These are phyloP conservation scores for Lepidonotus clava DNA, from an alignment of 2,888 invertebrate genomes.

Conservation along the genomic window DNA sequence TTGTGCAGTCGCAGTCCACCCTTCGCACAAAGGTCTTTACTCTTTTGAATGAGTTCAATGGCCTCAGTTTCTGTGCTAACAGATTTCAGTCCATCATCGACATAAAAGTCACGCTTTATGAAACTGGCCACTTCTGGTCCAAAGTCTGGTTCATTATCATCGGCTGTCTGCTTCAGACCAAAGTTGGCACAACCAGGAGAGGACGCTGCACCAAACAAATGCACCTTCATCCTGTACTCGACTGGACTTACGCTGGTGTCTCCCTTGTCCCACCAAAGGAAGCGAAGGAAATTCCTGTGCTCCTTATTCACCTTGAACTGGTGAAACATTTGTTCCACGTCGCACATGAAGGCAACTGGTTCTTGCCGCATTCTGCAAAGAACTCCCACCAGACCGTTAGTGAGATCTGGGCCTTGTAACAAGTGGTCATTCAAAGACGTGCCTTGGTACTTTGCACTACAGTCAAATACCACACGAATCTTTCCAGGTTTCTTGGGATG, in stretches of 20 bases:
- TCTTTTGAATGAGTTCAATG: slow-evolving; percentile 38
- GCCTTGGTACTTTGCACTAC: slow-evolving; percentile 57
- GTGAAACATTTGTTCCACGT: slow-evolving; percentile 63
- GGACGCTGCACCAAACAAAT: slow-evolving; percentile 53
- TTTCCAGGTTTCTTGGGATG: slow-evolving; percentile 57
- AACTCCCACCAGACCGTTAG: slow-evolving; percentile 57
- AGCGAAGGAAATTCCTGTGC: slow-evolving; percentile 56
- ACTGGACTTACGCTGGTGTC: background rate
- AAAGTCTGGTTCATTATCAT: slow-evolving; percentile 10
- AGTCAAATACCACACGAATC: slow-evolving; percentile 61
- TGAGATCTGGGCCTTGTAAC: slow-evolving; percentile 59
- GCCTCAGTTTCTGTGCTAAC: slow-evolving; percentile 48
- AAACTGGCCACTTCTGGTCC: slow-evolving; percentile 59
- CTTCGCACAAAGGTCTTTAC: slow-evolving; percentile 49
- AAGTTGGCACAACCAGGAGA: slow-evolving; percentile 55
- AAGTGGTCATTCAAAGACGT: slow-evolving; percentile 60
- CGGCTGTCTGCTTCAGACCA: slow-evolving; percentile 46
- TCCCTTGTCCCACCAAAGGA: slow-evolving; percentile 60
- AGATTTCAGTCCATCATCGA: slow-evolving; percentile 61
- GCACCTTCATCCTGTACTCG: slow-evolving; percentile 55
- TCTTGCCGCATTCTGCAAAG: slow-evolving; percentile 59
- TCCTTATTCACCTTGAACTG: slow-evolving; percentile 52
- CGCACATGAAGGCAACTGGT: slow-evolving; percentile 58
- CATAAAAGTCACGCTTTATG: slow-evolving; percentile 59
- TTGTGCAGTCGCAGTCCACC: slow-evolving; percentile 63